phyloP scores from a whole-genome alignment of 2,888 invertebrate genomes.

The Ectemnius lituratus region DNA sequence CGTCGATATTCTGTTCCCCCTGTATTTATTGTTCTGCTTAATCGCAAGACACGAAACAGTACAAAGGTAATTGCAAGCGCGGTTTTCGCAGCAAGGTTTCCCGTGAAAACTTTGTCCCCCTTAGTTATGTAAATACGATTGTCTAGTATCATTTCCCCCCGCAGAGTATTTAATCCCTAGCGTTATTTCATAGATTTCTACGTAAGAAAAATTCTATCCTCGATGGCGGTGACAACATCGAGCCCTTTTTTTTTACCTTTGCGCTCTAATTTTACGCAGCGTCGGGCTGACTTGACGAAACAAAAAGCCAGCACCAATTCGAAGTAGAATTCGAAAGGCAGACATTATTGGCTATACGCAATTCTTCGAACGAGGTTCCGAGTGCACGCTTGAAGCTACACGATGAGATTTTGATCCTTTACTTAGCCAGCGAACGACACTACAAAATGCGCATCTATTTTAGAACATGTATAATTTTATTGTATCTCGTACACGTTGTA shows the following conservation, averaged over 20 bases:
- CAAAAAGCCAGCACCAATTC: slow-evolving; percentile 4
- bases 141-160: slow-evolving; percentile 16
- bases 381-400: slow-evolving; percentile 2
- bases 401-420: slow-evolving; percentile 26
- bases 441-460: neutral
- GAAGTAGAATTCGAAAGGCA: neutral
- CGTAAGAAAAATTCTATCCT: slow-evolving; percentile 16
- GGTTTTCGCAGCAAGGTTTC: slow-evolving; percentile 1
- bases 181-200: slow-evolving; percentile 23
- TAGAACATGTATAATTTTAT: neutral
- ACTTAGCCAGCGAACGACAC: slow-evolving; percentile 16
- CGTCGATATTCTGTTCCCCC: slow-evolving; percentile 49
- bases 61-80: slow-evolving; percentile 3
- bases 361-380: slow-evolving; percentile 14
- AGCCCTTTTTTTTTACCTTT: slow-evolving; percentile 1
- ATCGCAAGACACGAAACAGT: slow-evolving; percentile 12
- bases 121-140: slow-evolving; percentile 28
- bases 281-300: slow-evolving; percentile 4
- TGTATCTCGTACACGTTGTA: neutral
- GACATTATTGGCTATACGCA: neutral
- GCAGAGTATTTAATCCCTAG: slow-evolving; percentile 6
- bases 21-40: slow-evolving; percentile 21
- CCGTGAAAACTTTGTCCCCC: slow-evolving; percentile 19
- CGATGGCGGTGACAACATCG: slow-evolving; percentile 14
- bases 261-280: neutral